phyloP scores from a whole-genome alignment of 2,113 vertebrate species.

The Halcyon senegalensis region DNA sequence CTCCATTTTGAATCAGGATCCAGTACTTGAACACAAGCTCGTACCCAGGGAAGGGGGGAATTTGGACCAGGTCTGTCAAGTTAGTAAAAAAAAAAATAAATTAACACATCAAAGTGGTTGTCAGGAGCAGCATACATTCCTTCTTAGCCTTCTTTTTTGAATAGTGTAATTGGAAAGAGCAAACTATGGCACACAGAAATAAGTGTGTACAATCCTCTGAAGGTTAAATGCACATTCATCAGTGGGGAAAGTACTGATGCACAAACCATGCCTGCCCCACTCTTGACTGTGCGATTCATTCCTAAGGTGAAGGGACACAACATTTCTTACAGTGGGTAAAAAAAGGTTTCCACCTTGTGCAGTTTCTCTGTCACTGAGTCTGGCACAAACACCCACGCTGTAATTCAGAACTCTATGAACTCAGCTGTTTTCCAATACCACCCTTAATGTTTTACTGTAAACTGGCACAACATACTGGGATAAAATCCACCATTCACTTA shows the following conservation, averaged over 20 bases:
- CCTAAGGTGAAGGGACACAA: background rate
- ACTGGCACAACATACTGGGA: background rate
- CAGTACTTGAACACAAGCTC: constrained; percentile 88
- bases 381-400: background rate
- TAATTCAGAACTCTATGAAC: background rate
- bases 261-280: background rate
- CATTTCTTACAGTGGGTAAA: background rate
- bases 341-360: background rate
- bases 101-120: too few relatives aligned
- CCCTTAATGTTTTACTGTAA: background rate
- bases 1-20: constrained; percentile 89
- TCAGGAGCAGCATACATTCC: background rate
- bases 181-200: background rate
- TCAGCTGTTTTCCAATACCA: background rate
- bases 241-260: background rate
- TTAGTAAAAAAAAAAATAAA: background rate
- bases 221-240: background rate
- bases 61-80: constrained; percentile 87
- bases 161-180: background rate
- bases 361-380: background rate
- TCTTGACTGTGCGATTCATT: background rate
- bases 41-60: constrained; percentile 89
- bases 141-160: background rate
- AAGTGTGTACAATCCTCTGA: background rate
- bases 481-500: background rate